phyloP scores from a whole-genome alignment of 1,140 invertebrate species.

The Nixonia krombeini region DNA sequence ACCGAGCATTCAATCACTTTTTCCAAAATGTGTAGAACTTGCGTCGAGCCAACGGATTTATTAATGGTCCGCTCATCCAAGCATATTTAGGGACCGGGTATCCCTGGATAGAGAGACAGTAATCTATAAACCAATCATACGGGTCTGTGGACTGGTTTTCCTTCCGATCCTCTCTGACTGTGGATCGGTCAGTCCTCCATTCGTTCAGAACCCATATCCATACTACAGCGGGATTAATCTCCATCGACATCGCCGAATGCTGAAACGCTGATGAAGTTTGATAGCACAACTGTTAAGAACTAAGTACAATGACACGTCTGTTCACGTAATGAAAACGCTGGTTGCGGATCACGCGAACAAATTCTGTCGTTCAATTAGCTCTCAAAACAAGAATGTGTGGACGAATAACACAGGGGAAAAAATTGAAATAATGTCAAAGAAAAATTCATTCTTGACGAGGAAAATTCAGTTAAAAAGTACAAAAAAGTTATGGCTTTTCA shows the following conservation, averaged over 20 bases:
- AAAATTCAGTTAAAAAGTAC: too few species aligned
- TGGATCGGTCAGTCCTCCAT: slow-evolving; percentile 32
- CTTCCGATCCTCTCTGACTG: slow-evolving; percentile 34
- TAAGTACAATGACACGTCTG: too few species aligned
- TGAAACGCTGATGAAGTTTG: slow-evolving; percentile 56
- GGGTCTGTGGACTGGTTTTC: slow-evolving; percentile 39
- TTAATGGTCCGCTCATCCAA: slow-evolving; percentile 2
- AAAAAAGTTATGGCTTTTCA: too few species aligned
- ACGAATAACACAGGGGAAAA: too few species aligned
- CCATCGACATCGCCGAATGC: slow-evolving; percentile 24
- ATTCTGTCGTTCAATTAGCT: background rate
- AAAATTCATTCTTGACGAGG: background rate
- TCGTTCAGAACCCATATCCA: slow-evolving; percentile 60
- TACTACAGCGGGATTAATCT: slow-evolving; percentile 66
- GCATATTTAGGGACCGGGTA: background rate
- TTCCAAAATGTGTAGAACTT: too few species aligned
- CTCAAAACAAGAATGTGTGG: background rate
- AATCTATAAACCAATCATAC: slow-evolving; percentile 54
- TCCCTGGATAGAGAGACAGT: slow-evolving; percentile 25
- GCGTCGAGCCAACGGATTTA: background rate
- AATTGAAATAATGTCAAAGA: too few species aligned
- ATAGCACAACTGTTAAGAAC: slow-evolving; percentile 30
- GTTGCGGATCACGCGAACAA: background rate
- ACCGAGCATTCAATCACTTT: too few species aligned
- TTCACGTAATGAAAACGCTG: slow-evolving; percentile 7